Evolutionary conservation across 2,797 vertebrate genomes (phyloP).

Genomic region (Myotis myotis): DNA sequence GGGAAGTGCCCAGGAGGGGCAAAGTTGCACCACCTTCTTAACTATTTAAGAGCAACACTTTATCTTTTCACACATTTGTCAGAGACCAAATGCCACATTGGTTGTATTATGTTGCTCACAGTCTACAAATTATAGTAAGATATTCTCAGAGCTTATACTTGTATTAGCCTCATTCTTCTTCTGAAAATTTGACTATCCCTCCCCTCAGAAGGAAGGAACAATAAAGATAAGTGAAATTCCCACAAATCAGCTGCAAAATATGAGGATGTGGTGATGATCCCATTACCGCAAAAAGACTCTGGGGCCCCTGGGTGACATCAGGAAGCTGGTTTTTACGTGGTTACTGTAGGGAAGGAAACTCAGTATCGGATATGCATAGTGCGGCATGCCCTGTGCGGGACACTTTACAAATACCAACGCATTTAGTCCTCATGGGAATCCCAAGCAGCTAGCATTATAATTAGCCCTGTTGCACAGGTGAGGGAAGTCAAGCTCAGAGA

Average conservation of each 20-base stretch:
- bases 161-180: not conserved
- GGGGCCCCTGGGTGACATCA: conserved; percentile 6
- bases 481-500: not conserved
- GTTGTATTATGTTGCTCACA: not conserved
- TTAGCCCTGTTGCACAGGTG: not conserved
- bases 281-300: not conserved
- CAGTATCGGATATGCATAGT: not conserved
- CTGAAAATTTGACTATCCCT: not conserved
- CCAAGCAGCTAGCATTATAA: not conserved
- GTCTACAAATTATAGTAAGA: not conserved
- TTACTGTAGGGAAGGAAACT: conserved; percentile 38
- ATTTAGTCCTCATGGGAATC: not conserved
- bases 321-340: not conserved
- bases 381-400: not conserved
- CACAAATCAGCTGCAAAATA: conserved; percentile 36
- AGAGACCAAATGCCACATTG: not conserved
- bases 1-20: not conserved
- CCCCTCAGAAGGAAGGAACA: not conserved
- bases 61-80: not conserved
- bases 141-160: not conserved
- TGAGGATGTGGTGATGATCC: conserved; percentile 13
- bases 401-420: not conserved
- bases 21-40: not conserved
- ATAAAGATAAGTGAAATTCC: conserved; percentile 25
- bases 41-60: not conserved